Evolutionary conservation across 1,140 invertebrate genomes (phyloP).

Genomic region (Caenorhabditis inopinata): DNA sequence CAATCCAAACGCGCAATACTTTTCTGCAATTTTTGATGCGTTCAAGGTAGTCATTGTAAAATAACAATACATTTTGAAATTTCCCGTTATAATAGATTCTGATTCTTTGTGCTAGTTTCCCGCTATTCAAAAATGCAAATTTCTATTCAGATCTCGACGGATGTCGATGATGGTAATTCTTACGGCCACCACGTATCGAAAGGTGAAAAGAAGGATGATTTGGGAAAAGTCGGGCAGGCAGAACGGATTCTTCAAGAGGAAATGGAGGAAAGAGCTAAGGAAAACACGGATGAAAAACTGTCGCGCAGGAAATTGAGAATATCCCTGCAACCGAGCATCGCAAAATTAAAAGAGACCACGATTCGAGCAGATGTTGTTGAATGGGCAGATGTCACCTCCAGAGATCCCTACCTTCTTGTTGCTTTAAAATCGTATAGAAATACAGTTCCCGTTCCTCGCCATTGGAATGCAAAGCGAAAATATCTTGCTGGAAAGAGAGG

Average conservation of each 20-base stretch:
- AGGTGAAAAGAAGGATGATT: constrained; percentile 26
- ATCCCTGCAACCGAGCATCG: constrained; percentile 63
- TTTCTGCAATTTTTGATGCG: constrained; percentile 59
- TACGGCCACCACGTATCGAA: background rate
- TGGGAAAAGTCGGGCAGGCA: constrained; percentile 32
- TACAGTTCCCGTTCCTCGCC: constrained; percentile 91
- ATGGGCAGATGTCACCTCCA: constrained; percentile 98
- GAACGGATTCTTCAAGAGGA: constrained; percentile 46
- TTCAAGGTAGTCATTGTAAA: constrained; percentile 54
- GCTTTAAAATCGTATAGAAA: constrained; percentile 85
- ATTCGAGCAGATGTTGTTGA: constrained; percentile 92
- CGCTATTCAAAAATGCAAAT: no score
- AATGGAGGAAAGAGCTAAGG: constrained; percentile 55
- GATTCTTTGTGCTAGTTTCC: no score
- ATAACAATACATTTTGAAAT: background rate
- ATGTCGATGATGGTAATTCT: background rate
- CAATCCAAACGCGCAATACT: constrained; percentile 60
- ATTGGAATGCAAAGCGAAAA: constrained; percentile 99
- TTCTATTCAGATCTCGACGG: background rate
- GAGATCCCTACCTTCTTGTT: constrained; percentile 91
- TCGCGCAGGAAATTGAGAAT: constrained; percentile 58
- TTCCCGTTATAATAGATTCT: no score
- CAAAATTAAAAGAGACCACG: constrained; percentile 63
- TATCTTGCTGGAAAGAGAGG: constrained; percentile 93
- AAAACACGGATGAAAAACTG: constrained; percentile 58